Conservation (phyloP, 1,140 invertebrate species). For the Sinonovacula constricta region DNA sequence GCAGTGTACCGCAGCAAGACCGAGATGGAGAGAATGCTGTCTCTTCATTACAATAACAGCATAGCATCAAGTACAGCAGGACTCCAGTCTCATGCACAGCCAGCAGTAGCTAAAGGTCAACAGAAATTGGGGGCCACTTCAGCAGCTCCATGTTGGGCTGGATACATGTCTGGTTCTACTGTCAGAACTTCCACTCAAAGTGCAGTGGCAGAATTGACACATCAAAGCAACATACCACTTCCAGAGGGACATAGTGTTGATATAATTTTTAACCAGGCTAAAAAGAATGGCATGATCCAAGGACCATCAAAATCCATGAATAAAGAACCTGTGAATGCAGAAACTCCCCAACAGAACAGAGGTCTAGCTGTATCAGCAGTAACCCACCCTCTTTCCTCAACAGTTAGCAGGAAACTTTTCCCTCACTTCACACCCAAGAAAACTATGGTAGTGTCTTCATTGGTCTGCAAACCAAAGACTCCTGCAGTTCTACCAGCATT, state of each 20-base stretch:
- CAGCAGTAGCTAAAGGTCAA: background rate
- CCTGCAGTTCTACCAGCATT: too few relatives aligned
- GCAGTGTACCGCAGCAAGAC: conserved; percentile 25
- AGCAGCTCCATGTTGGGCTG: background rate
- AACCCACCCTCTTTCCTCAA: background rate
- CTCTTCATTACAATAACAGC: background rate
- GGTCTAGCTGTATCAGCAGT: background rate
- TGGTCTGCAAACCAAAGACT: too few relatives aligned
- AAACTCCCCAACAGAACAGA: background rate
- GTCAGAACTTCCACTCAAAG: background rate
- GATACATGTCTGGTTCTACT: background rate
- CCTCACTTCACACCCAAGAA: conserved; percentile 32
- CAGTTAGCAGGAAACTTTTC: conserved; percentile 7
- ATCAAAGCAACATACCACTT: background rate
- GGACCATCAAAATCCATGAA: background rate
- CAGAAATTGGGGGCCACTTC: background rate
- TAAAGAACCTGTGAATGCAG: background rate
- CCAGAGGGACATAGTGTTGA: background rate
- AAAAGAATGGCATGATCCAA: background rate
- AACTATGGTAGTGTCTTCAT: too few relatives aligned
- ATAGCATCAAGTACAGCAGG: background rate
- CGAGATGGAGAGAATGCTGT: conserved; percentile 29
- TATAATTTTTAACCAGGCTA: background rate
- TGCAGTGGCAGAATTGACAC: background rate
- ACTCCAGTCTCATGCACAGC: background rate